Evolutionary conservation across 2,888 invertebrate genomes (phyloP), one percentile per base, ranked within the genome.

Genomic region (Sceliomorpha sp.): DNA sequence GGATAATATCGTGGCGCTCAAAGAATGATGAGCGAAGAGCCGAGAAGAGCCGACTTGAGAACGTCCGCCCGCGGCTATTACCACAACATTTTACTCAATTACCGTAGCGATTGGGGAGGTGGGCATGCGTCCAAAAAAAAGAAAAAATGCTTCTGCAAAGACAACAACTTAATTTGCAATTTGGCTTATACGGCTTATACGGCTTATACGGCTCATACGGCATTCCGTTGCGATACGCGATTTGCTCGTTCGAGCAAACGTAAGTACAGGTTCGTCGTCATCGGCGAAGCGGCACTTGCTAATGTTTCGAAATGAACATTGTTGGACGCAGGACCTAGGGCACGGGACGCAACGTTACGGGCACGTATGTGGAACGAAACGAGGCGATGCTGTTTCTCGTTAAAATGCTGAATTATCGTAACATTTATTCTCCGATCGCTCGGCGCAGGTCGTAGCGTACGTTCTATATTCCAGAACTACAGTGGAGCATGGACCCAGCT

Each of bases 1-100:
- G 64, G 76, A 76, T 80, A 80, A 75, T 75, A 73, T 73, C 73
- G 70, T 68, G 75, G 73, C 69, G 72, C 72, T 76, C 72, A 58
- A 67, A 66, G 67, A 71, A 62, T 60, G 71, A 75, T 63, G 64
- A 56, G 60, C 44, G 37, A 66, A 74, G 72, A 83, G 81, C 84
- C 84, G 81, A 84, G 82, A 80, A 81, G 82, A 80, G 81, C 79
- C 79, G 74, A 70, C 53, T 63, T 66, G 69, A 66, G 73, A 59
- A 60, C 48, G 17, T 40, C 58, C 76, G 77, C 81, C 77, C 58
- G 77, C 76, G 80, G 80, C 78, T 78, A 78, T 77, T 84, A 81
- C 84, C 80, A 80, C 83, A 84, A 86, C 85, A 85, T 85, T 86
- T 86, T 84, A 83, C 82, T 84, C 81, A 84, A 86, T 87, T 84